Base-by-base conservation (phyloP, 2,797 vertebrate genomes). In the Synaphobranchus kaupii region DNA sequence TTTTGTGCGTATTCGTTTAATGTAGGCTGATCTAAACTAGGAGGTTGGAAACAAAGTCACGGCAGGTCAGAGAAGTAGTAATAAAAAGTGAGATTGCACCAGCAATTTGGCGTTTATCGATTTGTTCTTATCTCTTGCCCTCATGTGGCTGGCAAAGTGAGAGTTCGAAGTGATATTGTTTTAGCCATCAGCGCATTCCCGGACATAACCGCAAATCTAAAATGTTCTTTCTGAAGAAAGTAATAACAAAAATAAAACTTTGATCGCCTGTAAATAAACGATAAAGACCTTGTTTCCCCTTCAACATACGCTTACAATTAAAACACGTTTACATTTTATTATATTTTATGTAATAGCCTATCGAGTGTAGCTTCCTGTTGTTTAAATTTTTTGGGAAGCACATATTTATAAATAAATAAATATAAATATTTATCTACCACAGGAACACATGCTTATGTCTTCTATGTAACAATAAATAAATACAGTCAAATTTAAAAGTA, bases 21-120 rank as follows among this genome's bases (percentile, higher is more conserved):
- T 91, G 87, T 88, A 85, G 89, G 89, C 91, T 87, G 88, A 90
- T 94, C 94, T 93, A 92, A 93, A 93, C 90, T 90, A 87, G 84
- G 86, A 88, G 90, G 88, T 90, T 90, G 84, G 85, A 89, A 76
- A 91, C 92, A 92, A 90, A 91, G 90, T 89, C 92, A 91, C 82
- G 85, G 87, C 85, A 86, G 56, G 86, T 89, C 89, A 87, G 81
- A 92, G 91, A 84, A 90, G 83, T 88, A 76, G 85, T 71, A 84
- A 86, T 88, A 85, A 87, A 88, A 89, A 85, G 25, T 68, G 31
- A 85, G 84, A 92, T 91, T 90, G 89, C 88, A 85, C 89, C 76
- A 90, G 86, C 84, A 86, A 39, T 84, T 90, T 28, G 85, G n/a
- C 22, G 47, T 92, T 89, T 78, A 90, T 90, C 63, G 66, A 87